phyloP scores from a whole-genome alignment of 1,140 invertebrate species.

The Manduca sexta region DNA sequence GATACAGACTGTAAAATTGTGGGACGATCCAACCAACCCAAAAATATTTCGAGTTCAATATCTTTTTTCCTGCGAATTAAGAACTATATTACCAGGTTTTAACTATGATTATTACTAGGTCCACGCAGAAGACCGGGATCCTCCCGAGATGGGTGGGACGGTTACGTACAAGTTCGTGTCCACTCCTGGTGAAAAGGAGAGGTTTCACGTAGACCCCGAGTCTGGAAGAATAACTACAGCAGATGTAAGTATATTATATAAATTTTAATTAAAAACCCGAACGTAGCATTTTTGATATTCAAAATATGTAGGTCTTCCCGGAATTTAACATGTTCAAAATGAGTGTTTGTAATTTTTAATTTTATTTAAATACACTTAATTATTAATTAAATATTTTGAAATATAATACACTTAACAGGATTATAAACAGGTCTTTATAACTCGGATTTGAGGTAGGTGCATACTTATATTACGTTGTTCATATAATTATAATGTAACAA shows the following conservation, averaged over 20 bases:
- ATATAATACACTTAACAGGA: background rate
- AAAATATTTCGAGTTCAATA: too few species aligned
- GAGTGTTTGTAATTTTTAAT: too few species aligned
- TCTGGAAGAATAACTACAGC: slow-evolving; percentile 85
- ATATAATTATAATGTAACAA: slow-evolving; percentile 1
- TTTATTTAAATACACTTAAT: too few species aligned
- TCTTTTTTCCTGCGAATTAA: too few species aligned
- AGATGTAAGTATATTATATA: slow-evolving; percentile 67
- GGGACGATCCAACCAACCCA: too few species aligned
- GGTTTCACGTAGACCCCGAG: slow-evolving; percentile 84
- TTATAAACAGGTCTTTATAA: slow-evolving; percentile 1
- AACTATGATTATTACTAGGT: slow-evolving; percentile 39
- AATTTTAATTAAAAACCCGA: too few species aligned
- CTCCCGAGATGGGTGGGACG: slow-evolving; percentile 82
- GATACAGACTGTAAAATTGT: too few species aligned
- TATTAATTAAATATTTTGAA: background rate
- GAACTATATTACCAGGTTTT: background rate
- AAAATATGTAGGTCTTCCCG: too few species aligned
- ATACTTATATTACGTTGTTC: background rate
- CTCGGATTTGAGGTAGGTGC: slow-evolving; percentile 13
- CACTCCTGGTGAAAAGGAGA: slow-evolving; percentile 80
- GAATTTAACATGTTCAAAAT: too few species aligned
- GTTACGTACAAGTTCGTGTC: slow-evolving; percentile 87
- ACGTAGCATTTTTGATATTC: too few species aligned
- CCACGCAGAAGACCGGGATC: slow-evolving; percentile 73